Conservation (phyloP, 2,113 vertebrate genomes). For the Corythornis madagascariensis region DNA sequence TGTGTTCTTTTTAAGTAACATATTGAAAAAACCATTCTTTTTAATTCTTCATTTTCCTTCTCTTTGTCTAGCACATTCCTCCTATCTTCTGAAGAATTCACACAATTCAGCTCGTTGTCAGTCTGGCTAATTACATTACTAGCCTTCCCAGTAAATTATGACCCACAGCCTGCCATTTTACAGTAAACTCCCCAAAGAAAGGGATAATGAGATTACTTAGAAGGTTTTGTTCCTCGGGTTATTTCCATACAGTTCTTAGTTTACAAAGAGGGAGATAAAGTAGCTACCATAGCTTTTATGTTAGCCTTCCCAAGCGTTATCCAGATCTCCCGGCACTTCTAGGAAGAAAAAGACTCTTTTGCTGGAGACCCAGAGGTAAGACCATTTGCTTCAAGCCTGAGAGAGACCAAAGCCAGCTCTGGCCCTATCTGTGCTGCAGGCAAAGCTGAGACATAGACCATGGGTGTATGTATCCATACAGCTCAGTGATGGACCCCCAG, state of each 20-base stretch:
- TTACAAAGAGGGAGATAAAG: neutral
- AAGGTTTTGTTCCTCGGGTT: neutral
- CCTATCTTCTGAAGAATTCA: neutral
- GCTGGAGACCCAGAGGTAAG: neutral
- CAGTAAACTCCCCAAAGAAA: constrained; percentile 42
- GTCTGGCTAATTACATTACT: constrained; percentile 17
- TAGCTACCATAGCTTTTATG: neutral
- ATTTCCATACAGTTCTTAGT: neutral
- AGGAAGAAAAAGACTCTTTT: neutral
- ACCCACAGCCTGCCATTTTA: neutral
- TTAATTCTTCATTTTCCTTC: neutral
- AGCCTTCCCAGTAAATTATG: constrained; percentile 47
- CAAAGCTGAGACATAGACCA: rapidly evolving
- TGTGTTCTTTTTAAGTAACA: neutral
- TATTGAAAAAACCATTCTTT: neutral
- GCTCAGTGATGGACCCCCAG: neutral
- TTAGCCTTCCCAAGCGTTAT: neutral
- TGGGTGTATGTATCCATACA: neutral
- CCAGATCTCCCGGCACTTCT: neutral
- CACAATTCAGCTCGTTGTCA: neutral
- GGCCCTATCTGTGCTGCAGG: neutral
- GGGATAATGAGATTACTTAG: constrained; percentile 16
- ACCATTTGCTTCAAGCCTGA: neutral
- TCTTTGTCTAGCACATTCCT: neutral
- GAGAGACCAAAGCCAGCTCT: neutral